Evolutionary conservation across 2,888 invertebrate species (phyloP).

Genomic region (Drosophila phalerata): DNA sequence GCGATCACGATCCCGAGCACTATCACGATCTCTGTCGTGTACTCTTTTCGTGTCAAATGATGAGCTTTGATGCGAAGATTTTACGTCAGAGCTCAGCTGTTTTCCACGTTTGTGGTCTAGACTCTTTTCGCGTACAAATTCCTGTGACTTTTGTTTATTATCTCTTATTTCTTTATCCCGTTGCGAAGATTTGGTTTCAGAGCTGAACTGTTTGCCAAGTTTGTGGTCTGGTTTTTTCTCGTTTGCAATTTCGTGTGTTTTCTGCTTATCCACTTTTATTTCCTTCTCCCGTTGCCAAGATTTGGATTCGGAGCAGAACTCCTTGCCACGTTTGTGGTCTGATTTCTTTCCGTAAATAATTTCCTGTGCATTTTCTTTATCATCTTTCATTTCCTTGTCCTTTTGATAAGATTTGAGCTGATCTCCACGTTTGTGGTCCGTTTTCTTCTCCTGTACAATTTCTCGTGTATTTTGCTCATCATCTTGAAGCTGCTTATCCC

Average conservation of each 20-base stretch:
- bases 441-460: no score
- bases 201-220: not conserved
- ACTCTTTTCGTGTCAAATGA: constrained; percentile 7
- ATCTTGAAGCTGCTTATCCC: not conserved
- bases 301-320: not conserved
- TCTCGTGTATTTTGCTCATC: constrained; percentile 13
- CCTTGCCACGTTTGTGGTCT: constrained; percentile 9
- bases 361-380: not conserved
- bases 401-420: no score
- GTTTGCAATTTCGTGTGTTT: not conserved
- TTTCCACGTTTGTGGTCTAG: constrained; percentile 12
- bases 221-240: constrained; percentile 13
- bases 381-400: not conserved
- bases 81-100: not conserved
- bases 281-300: not conserved
- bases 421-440: no score
- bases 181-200: not conserved
- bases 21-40: constrained; percentile 5
- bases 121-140: not conserved
- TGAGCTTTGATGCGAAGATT: constrained; percentile 3
- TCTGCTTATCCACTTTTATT: not conserved
- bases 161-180: not conserved
- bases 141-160: not conserved
- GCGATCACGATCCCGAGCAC: constrained; percentile 23
- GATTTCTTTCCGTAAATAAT: not conserved